A percentile compares a stretch with the other conserved stretches of the same genome.
phyloP scores from a whole-genome alignment of 2,888 invertebrate genomes.

The Eristalis tenax region DNA sequence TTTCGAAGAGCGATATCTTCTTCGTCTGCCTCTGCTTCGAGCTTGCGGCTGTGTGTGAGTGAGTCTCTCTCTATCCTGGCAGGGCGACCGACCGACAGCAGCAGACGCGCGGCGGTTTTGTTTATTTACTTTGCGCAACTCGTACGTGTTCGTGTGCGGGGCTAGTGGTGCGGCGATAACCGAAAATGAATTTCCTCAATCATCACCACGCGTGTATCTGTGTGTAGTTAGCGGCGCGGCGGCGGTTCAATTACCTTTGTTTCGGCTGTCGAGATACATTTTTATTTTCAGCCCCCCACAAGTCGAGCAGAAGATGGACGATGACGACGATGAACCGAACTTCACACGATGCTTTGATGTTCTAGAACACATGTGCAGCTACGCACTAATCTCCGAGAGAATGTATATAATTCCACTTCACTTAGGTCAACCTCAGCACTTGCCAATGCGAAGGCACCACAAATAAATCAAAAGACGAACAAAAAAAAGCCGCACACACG shows the following conservation, averaged over 20 bases:
- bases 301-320: not conserved
- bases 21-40: not conserved
- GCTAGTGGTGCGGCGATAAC: conserved; percentile 43
- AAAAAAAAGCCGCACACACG: not conserved
- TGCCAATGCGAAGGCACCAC: conserved; percentile 1
- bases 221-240: conserved; percentile 11
- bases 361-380: conserved; percentile 19
- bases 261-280: conserved; percentile 44
- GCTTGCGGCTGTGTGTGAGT: no score
- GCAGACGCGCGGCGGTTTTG: conserved; percentile 38
- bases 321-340: conserved; percentile 7
- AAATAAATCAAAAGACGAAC: not conserved
- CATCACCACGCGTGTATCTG: conserved; percentile 55
- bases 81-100: no score
- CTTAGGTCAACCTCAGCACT: conserved; percentile 22
- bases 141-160: not conserved
- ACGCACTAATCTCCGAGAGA: not conserved
- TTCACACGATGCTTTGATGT: conserved; percentile 13
- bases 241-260: conserved; percentile 63
- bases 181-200: conserved; percentile 62
- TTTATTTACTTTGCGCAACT: conserved; percentile 58
- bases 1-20: conserved; percentile 51
- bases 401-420: conserved; percentile 7
- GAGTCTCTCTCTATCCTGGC: not conserved
- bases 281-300: conserved; percentile 18